Base-by-base conservation (phyloP, 2,888 invertebrate species). In the Xestia rhomboidea region DNA sequence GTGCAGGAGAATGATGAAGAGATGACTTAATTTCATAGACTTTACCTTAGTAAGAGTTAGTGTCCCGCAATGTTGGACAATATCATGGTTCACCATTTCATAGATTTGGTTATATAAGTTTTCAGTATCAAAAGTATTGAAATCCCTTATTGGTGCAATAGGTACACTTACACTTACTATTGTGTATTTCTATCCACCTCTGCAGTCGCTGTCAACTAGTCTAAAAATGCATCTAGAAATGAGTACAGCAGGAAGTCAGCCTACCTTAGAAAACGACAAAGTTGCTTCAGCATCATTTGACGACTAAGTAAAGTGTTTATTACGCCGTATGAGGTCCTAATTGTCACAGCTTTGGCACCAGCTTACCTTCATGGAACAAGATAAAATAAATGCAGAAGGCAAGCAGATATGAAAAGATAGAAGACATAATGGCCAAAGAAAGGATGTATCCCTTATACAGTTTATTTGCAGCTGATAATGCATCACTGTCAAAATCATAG, bases 221-320 rank as follows among this genome's bases (percentile, higher is more conserved):
- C 57, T 57, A 41, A 34, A 57, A 74, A 0, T 24, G 15, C 0
- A 0, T 13, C n/a, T n/a, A n/a, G 6, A 60, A 85, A 75, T 60
- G 44, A 66, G 46, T 27, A 46, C 41, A 76, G 63, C 60, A 72
- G 74, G 72, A 82, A 71, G 34, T 5, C 34, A 34, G 30, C 30
- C 5, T 57, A 51, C 24, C 15, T 51, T 27, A 44, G 21, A 62
- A 70, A 71, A 60, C 60, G 21, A 78, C 74, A 67, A 67, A 67
- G 66, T 79, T 51, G 69, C 54, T 76, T 67, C 34, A 78, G 63
- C 34, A 57, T 66, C n/a, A 76, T 76, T 76, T 63, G 72, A 68
- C 60, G 13, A 24, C 41, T 70, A 72, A 72, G 63, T 88, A 60
- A 76, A 81, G 81, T 81, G 87, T 81, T 85, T 85, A 77, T 79